phyloP scores from a whole-genome alignment of 1,140 invertebrate species.

The Cardiocondyla obscurior region DNA sequence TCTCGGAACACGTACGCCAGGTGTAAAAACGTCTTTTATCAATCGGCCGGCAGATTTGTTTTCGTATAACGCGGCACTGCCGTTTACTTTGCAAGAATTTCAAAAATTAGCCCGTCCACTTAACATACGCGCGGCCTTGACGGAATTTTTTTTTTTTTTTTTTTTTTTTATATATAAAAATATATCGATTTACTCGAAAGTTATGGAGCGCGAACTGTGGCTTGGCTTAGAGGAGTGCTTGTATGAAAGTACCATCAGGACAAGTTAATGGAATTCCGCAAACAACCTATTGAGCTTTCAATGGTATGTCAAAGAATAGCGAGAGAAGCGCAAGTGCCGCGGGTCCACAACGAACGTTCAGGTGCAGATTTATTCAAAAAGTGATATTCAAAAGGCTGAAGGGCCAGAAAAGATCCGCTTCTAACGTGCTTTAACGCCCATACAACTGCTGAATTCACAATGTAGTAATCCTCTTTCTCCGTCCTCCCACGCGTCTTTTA shows the following conservation, averaged over 20 bases:
- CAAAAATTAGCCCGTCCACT: background rate
- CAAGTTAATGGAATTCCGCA: background rate
- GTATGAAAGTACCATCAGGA: background rate
- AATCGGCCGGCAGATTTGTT: background rate
- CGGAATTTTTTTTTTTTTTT: no score
- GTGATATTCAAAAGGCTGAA: conserved; percentile 10
- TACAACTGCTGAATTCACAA: conserved; percentile 21
- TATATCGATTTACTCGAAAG: background rate
- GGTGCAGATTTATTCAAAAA: conserved; percentile 28
- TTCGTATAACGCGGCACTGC: background rate
- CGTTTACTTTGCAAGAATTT: background rate
- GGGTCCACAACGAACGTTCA: background rate
- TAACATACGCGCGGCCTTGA: no score
- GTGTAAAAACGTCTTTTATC: conserved; percentile 72
- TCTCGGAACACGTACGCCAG: conserved; percentile 52
- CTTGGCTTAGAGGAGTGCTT: background rate
- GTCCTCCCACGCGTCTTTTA: background rate
- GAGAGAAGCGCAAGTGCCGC: background rate
- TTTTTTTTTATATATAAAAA: no score
- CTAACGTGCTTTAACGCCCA: background rate
- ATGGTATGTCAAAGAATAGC: background rate
- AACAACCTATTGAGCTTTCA: conserved; percentile 6
- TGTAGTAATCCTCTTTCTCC: background rate
- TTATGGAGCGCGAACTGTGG: background rate
- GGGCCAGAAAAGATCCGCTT: background rate